A percentile compares a stretch with the other conserved stretches of the same genome.
These are phyloP conservation scores for Globia sparganii DNA, from an alignment of 2,888 invertebrate species.

Conservation along the genomic window DNA sequence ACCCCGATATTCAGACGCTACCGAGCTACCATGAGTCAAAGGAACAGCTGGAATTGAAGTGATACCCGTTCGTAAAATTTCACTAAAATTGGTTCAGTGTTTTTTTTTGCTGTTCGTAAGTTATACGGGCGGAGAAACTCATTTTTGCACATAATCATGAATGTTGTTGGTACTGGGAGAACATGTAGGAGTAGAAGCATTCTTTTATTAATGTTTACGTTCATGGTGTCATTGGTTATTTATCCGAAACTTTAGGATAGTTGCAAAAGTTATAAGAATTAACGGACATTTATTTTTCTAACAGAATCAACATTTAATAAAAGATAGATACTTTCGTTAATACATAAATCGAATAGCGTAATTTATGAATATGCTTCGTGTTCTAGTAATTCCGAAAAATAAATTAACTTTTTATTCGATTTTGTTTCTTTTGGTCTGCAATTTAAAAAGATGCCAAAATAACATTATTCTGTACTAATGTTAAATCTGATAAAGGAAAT, in stretches of 20 bases:
- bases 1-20: too few species aligned
- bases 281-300: background rate
- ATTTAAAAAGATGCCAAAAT: background rate
- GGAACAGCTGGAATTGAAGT: too few species aligned
- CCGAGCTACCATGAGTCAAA: too few species aligned
- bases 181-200: background rate
- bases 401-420: background rate
- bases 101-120: too few species aligned
- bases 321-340: background rate
- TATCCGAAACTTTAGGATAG: too few species aligned
- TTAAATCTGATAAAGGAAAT: background rate
- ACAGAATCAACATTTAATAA: background rate
- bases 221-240: too few species aligned
- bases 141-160: background rate
- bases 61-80: too few species aligned
- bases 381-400: background rate
- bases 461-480: background rate
- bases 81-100: too few species aligned
- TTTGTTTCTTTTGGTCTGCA: background rate
- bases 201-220: background rate
- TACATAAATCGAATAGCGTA: background rate
- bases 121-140: background rate
- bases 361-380: background rate
- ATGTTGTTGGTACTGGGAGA: background rate
- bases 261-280: too few species aligned